Base-by-base conservation (phyloP, 1,140 invertebrate genomes). In the Diachasma alloeum region DNA sequence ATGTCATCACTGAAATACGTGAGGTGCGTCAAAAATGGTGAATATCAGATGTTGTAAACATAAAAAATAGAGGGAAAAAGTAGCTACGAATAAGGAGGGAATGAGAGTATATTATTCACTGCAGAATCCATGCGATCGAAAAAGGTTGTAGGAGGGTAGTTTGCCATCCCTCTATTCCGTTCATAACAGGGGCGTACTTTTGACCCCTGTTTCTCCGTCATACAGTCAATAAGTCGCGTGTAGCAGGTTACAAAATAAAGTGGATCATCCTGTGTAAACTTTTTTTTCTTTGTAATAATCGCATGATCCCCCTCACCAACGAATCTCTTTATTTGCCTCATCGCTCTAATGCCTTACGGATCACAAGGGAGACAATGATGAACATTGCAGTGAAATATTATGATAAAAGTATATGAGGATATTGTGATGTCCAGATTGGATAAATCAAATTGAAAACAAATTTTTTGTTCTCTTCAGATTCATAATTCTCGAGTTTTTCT, bases 1-100 rank as follows among this genome's bases (percentile, higher is more conserved):
- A 89, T 86, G 85, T 88, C 87, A 87, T 89, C 88, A 87, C 86
- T 77, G 84, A 81, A 87, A 87, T 89, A 89, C 87, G 88, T 89
- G 88, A 86, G 84, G 63, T 75, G 87, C 74, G 76, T 88, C 77
- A 82, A 42, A 48, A 85, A 87, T 84, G 76, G 56, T 70, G 46
- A 68, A 72, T 63, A 72, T 79, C 80, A 82, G 79, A 80, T 73
- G 78, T 53, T 53, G 76, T 75, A 77, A 83, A 68, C 17, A 66
- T 48, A 46, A 19, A 74, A 72, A 74, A 63, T 17, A 56, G 48
- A 15, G 24, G 24, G 3, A 63, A 63, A 63, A 26, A 26, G 15
- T 26, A 1, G 8, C 0, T 10, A 31, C 5, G 8, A 26, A 63
- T 4, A 24, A 15, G 22, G 24, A 63, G 24, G 19, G 24, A 26